Conservation (phyloP, 1,140 invertebrate genomes). For the silkworm (Bombyx mori) region ASM3026992v2 NC_085133.1:9043001-9043500, state of each 20-base stretch:
- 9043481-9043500: conserved; percentile 27
- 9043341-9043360: conserved; percentile 70
- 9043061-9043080: no score
- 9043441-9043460: conserved; percentile 65
- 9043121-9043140: no score
- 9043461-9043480: conserved; percentile 62
- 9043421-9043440: conserved; percentile 60
- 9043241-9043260: neutral
- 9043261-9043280: neutral
- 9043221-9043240: no score
- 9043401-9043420: conserved; percentile 68
- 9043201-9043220: no score
- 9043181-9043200: no score
- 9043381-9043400: conserved; percentile 64
- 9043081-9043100: no score
- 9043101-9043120: no score
- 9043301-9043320: neutral
- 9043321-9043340: conserved; percentile 57
- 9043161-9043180: no score
- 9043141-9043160: no score
- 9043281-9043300: neutral
- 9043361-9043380: conserved; percentile 54
- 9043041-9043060: no score
- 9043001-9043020: no score
- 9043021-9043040: no score